These are phyloP conservation scores for Drosophila lacicola DNA, from an alignment of 2,888 invertebrate genomes.

Conservation along the genomic window DNA sequence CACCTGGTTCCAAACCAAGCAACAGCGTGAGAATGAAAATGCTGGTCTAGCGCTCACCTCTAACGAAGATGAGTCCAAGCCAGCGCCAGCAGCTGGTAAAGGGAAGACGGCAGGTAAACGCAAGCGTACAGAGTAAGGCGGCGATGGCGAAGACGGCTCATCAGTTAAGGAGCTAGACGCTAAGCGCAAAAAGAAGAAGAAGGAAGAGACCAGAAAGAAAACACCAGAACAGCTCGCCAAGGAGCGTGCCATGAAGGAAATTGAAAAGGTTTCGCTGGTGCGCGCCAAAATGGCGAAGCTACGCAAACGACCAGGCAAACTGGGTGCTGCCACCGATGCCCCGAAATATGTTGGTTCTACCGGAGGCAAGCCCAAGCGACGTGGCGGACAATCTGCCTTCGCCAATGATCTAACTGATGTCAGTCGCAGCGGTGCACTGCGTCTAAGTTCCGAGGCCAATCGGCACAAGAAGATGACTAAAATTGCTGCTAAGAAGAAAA, in stretches of 20 bases:
- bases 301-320: slow-evolving; percentile 89
- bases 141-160: slow-evolving; percentile 84
- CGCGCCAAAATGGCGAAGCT: slow-evolving; percentile 94
- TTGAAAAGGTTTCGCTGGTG: slow-evolving; percentile 90
- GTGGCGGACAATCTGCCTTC: slow-evolving; percentile 89
- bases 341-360: slow-evolving; percentile 46
- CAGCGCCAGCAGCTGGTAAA: slow-evolving; percentile 79
- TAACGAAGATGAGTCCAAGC: slow-evolving; percentile 76
- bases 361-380: slow-evolving; percentile 85
- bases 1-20: slow-evolving; percentile 95
- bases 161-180: slow-evolving; percentile 78
- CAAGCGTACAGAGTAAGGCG: slow-evolving; percentile 85
- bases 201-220: slow-evolving; percentile 80
- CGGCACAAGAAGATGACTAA: slow-evolving; percentile 83
- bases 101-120: slow-evolving; percentile 87
- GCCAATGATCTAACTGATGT: slow-evolving; percentile 93
- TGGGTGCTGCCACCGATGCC: slow-evolving; percentile 88
- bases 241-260: slow-evolving; percentile 86
- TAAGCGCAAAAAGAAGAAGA: slow-evolving; percentile 80
- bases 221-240: slow-evolving; percentile 85
- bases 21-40: slow-evolving; percentile 92
- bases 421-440: slow-evolving; percentile 90
- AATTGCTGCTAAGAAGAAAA: slow-evolving; percentile 82
- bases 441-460: slow-evolving; percentile 86
- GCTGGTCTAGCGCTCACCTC: slow-evolving; percentile 87